Conservation (phyloP, 2,797 vertebrate genomes). For the Ciconia nigra region DNA sequence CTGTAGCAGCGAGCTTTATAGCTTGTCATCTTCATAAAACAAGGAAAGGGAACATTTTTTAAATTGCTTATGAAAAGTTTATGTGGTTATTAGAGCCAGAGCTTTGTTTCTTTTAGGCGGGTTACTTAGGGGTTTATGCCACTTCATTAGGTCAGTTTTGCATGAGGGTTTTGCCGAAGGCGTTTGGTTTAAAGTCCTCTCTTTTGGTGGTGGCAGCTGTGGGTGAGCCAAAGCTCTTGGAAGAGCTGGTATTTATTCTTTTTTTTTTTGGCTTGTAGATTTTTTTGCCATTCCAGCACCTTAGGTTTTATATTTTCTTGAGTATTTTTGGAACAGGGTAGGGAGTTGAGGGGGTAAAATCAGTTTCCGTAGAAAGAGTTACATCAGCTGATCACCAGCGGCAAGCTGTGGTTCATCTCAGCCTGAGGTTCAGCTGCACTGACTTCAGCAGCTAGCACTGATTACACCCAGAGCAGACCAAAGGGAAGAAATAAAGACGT, state of each 20-base stretch:
- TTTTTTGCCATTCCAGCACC: neutral
- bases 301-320: neutral
- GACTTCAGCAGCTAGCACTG: neutral
- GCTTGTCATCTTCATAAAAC: neutral
- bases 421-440: neutral
- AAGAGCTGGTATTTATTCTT: neutral
- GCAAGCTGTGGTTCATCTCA: neutral
- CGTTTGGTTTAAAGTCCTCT: neutral
- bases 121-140: neutral
- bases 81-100: neutral
- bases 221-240: neutral
- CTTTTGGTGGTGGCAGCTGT: neutral
- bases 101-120: neutral
- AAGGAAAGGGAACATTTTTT: neutral
- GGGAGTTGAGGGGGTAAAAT: neutral
- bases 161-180: neutral
- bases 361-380: neutral
- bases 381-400: neutral
- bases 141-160: neutral
- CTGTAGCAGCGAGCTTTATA: neutral
- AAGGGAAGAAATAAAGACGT: neutral
- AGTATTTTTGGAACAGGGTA: neutral
- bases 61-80: neutral
- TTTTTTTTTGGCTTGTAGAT: neutral
- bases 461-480: accelerated